Percentiles rank a stretch among this genome's conserved stretches.
These are phyloP conservation scores for Rhagophthalmus giganteus DNA, from an alignment of 2,888 invertebrate species.

Conservation along the genomic window DNA sequence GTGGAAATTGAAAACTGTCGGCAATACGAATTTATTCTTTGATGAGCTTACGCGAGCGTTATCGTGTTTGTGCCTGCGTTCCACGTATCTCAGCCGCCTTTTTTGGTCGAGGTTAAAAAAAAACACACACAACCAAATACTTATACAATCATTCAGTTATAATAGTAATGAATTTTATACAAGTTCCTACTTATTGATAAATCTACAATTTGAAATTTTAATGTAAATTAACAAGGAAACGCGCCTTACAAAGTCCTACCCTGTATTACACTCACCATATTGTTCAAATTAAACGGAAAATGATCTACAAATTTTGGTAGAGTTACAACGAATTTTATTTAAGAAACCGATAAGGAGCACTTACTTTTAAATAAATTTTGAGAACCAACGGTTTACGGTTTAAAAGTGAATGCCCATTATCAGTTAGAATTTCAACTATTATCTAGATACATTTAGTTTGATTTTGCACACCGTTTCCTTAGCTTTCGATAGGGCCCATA, in stretches of 20 bases:
- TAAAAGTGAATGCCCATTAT: neutral
- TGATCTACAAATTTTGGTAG: too few species aligned
- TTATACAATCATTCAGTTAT: neutral
- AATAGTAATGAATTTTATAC: constrained; percentile 2
- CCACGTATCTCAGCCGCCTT: too few species aligned
- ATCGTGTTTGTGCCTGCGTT: neutral
- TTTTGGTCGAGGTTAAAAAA: neutral
- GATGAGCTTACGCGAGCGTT: neutral
- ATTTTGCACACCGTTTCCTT: too few species aligned
- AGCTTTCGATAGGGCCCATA: too few species aligned
- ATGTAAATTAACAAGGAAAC: constrained; percentile 5
- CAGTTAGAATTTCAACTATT: neutral
- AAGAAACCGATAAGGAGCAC: too few species aligned
- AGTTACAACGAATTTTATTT: too few species aligned
- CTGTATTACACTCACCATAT: constrained; percentile 15
- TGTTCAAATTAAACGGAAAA: too few species aligned
- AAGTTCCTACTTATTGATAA: constrained; percentile 3
- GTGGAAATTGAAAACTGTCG: neutral
- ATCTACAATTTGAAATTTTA: constrained; percentile 9
- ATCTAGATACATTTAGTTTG: too few species aligned
- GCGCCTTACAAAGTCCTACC: constrained; percentile 13
- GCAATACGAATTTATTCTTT: neutral
- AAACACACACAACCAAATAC: neutral
- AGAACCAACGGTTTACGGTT: too few species aligned
- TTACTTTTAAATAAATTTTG: too few species aligned